Base-by-base conservation (phyloP, 2,888 invertebrate species). In the Rambutsinella grinnellia region DNA sequence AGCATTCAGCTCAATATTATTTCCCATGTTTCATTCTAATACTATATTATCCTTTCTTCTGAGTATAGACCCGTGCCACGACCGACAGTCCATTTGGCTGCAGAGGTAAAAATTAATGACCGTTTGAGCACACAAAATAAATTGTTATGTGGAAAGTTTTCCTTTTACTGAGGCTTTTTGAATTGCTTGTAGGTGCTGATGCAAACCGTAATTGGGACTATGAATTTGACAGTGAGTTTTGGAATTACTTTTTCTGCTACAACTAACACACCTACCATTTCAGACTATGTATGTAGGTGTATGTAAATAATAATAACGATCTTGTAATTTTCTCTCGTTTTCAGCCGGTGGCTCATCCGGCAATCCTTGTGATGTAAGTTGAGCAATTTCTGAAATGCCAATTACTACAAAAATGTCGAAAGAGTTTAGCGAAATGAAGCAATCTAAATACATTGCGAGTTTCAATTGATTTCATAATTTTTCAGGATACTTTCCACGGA, bases 141-240 rank as follows among this genome's bases (percentile, higher is more conserved):
- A n/a, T 36, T 36, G 5, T 13, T 36, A 19, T 51, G 2, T 24
- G 23, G 15, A 21, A 56, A 56, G 21, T 56, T 56, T 24, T 56
- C n/a, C n/a, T 51, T 24, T 28, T 66, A 23, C n/a, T 19, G 28
- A 67, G 5, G 2, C n/a, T 66, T 46, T 66, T 51, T 6, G 13
- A 36, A 27, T 58, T 8, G 3, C 54, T 36, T 54, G 26, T 53
- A 72, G 76, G 82, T 47, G 81, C 79, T 2, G 83, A 83, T 60
- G 77, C 83, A 6, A 81, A 81, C 63, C 76, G 83, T n/a, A 83
- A 83, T 49, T 83, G 80, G 80, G 83, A 74, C 17, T 80, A 79
- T 51, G 21, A 58, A 5, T 83, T 67, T 19, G 61, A 68, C 51
- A 79, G 79, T 79, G 58, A 65, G 68, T 21, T 5, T 23, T 54